Base-by-base conservation (phyloP, 1,140 invertebrate genomes). In the Heliconius hermathena region DNA sequence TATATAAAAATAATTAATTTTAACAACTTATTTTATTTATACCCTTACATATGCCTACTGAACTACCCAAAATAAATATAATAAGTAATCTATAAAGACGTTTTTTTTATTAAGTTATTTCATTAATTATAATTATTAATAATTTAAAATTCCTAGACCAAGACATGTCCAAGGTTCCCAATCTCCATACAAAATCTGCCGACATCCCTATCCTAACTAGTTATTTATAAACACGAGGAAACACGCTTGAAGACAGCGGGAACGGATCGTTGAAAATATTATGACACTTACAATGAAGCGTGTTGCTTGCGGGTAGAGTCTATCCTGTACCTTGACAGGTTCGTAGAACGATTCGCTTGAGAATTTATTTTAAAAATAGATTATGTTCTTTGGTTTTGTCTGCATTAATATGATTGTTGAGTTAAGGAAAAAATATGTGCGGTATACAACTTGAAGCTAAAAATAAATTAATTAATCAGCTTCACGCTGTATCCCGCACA, bases 281-380 rank as follows among this genome's bases (percentile, higher is more conserved):
- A 72, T 74, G 38, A 72, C 77, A 74, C 36, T 66, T 78, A 73
- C 71, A 73, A 78, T 49, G 33, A 70, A 54, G 16, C 72, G 72
- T 78, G 77, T 57, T 60, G 66, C 73, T 78, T 78, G n/a, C 22
- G 73, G 72, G n/a, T 54, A 26, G 33, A 52, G n/a, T 8, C 13
- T 29, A 22, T 29, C 26, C 74, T n/a, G 52, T 36, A 29, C 0
- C 60, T 16, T 66, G 60, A 66, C 60, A 66, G 26, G 3, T 26
- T 4, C 11, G 9, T 16, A 66, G 60, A 66, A 66, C 60, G 60
- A 29, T 29, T 66, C 16, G 22, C 60, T 29, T 29, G 22, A 3
- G 3, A 3, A 29, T 66, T 66, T 66, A 66, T 16, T 29, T 66
- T 29, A 26, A 5, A 13, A 66, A n/a, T 26, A 66, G n/a, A 22